Base-by-base conservation (phyloP, 2,797 vertebrate genomes). In the Gallinago stenura region DNA sequence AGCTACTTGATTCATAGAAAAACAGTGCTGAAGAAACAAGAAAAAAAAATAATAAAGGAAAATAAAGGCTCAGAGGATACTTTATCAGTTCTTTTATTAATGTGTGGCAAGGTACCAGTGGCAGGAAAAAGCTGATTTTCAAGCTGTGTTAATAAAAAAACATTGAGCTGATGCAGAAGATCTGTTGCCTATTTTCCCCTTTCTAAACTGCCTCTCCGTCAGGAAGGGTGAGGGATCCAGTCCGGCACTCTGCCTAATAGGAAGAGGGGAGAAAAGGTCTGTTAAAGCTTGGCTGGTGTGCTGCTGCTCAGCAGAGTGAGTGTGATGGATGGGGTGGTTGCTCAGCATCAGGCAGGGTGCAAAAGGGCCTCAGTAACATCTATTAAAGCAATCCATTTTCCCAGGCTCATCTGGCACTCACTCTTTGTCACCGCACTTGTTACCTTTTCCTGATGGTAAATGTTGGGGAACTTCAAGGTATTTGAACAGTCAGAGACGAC, bases 391-490 rank as follows among this genome's bases (percentile, higher is more conserved):
- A 96, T 96, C 90, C 84, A 84, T 97, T 97, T 81, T 82, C 91
- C 83, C 85, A 71, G 93, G 75, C 90, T 92, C 71, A 45, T 83
- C 83, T 78, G 92, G 90, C 89, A 91, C 88, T 97, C 91, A 92
- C 68, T 97, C 96, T 95, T 89, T 94, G 96, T 97, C 94, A 96
- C 91, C 89, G 66, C 85, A 93, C 95, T 95, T 90, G 89, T 94
- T 95, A 96, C 95, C 91, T 89, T 91, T 69, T 68, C 87, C 87
- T 83, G 83, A 90, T 58, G 65, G 88, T 85, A 93, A 94, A 91
- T 64, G 96, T 93, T 70, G 83, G 70, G 87, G 58, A 95, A 71
- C 86, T 87, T 90, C 62, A 89, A 96, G 90, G 91, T 75, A 90
- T 94, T 89, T 54, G 90, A 97, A 64, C 96, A 97, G 93, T 79